Conservation (phyloP, 1,140 invertebrate genomes). For the Drepana arcuata region DNA sequence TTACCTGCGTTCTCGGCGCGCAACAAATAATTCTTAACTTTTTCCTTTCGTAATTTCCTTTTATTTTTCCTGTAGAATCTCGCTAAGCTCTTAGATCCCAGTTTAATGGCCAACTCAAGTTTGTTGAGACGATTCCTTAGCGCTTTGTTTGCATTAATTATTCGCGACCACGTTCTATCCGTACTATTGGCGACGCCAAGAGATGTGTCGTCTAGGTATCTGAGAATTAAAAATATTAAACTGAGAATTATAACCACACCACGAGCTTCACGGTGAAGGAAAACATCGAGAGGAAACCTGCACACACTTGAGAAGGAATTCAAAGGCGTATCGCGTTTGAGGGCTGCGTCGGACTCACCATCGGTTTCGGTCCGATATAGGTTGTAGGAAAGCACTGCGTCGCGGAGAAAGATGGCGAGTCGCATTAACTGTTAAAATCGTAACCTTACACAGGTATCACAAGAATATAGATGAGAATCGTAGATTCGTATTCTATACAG, state of each 20-base stretch:
- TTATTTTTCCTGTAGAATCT: slow-evolving; percentile 33
- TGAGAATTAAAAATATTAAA: slow-evolving; percentile 16
- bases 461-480: too few species aligned
- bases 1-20: slow-evolving; percentile 18
- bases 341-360: too few species aligned
- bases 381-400: neutral
- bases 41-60: slow-evolving; percentile 23
- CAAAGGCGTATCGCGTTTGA: too few species aligned
- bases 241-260: neutral
- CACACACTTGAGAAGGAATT: neutral
- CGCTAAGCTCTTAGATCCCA: slow-evolving; percentile 32
- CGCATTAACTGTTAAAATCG: too few species aligned
- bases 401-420: too few species aligned
- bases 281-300: neutral
- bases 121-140: slow-evolving; percentile 32
- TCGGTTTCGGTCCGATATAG: neutral
- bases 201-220: slow-evolving; percentile 36
- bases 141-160: slow-evolving; percentile 34
- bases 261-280: too few species aligned
- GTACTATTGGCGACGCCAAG: slow-evolving; percentile 22
- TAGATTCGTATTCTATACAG: too few species aligned
- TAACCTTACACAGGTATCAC: too few species aligned
- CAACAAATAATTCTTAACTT: slow-evolving; percentile 30
- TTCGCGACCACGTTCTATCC: slow-evolving; percentile 31
- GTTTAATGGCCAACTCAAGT: slow-evolving; percentile 32